Evolutionary conservation across 2,797 vertebrate genomes (phyloP), one percentile per base, ranked within the genome.

Genomic region (Sebastes hubbsi): DNA sequence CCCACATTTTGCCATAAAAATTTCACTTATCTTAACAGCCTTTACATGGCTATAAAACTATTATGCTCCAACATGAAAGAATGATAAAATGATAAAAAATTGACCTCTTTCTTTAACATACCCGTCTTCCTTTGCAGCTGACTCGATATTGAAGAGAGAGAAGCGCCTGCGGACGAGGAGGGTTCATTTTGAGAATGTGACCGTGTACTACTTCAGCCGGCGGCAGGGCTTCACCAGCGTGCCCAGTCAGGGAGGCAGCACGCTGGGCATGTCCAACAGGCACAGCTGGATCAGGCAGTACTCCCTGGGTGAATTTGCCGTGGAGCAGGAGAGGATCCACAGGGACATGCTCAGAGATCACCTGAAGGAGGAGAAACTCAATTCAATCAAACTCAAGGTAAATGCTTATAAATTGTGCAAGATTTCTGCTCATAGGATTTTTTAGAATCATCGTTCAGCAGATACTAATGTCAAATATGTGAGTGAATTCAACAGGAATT

Each of bases 141-240:
- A 97, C 67, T 99, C 99, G 3, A 98, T 99, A 88, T 91, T 99
- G 91, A 99, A 99, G 90, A 93, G 97, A 64, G 98, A 99, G 94
- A 99, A 99, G 91, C 96, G 98, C n/a, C 95, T 98, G 92, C 95
- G 98, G 85, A 97, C 96, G 0, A 96, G 97, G 91, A 97, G 97
- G 94, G 99, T 99, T 30, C 97, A 97, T 81, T 99, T 99, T 68
- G 98, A 99, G 78, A 99, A 98, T 11, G 99, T 99, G 91, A 99
- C 98, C 0, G 99, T 99, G 81, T 99, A 99, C 94, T 99, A 99
- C 96, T 99, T 99, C 92, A 95, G 97, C 5, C 95, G 99, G 80
- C 94, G 98, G 52, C 99, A 99, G 93, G 99, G 98, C 80, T 99
- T 99, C 95, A 99, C 98, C 78, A 99, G 99, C 0, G 98, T 99